Evolutionary conservation across 2,888 invertebrate genomes (phyloP).

Genomic region (Adineta ricciae): DNA sequence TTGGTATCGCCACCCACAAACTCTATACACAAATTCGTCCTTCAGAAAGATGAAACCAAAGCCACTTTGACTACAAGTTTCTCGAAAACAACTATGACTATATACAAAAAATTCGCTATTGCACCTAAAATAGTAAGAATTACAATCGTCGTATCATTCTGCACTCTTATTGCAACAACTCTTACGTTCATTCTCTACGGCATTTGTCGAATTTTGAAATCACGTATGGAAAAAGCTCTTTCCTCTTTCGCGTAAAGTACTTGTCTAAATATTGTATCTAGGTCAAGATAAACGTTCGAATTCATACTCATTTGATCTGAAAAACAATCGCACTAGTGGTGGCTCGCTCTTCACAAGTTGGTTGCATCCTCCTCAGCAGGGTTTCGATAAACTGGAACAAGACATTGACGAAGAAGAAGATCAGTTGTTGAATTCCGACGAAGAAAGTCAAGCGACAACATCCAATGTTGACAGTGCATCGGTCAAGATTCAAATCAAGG

Average conservation of each 20-base stretch:
- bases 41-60: not conserved
- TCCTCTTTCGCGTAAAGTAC: not conserved
- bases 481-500: not conserved
- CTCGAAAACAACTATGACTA: too few relatives aligned
- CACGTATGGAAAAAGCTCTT: not conserved
- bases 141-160: too few relatives aligned
- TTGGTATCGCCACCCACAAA: slow-evolving; percentile 54
- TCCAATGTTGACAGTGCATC: not conserved
- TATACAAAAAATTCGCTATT: too few relatives aligned
- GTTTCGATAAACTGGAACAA: slow-evolving; percentile 25
- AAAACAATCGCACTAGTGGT: not conserved
- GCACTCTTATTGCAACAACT: slow-evolving; percentile 34
- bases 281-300: slow-evolving; percentile 11
- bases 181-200: slow-evolving; percentile 45
- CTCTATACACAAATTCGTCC: slow-evolving; percentile 24
- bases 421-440: not conserved
- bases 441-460: not conserved
- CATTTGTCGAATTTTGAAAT: slow-evolving; percentile 41
- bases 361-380: slow-evolving; percentile 13
- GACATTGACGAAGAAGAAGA: not conserved
- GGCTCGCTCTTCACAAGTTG: not conserved
- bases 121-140: too few relatives aligned
- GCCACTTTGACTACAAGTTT: too few relatives aligned
- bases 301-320: not conserved
- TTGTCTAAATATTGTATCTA: not conserved